Percentiles rank a stretch among this genome's conserved stretches.
Evolutionary conservation across 2,888 invertebrate species (phyloP).

Genomic region (Eupsilia transversa): DNA sequence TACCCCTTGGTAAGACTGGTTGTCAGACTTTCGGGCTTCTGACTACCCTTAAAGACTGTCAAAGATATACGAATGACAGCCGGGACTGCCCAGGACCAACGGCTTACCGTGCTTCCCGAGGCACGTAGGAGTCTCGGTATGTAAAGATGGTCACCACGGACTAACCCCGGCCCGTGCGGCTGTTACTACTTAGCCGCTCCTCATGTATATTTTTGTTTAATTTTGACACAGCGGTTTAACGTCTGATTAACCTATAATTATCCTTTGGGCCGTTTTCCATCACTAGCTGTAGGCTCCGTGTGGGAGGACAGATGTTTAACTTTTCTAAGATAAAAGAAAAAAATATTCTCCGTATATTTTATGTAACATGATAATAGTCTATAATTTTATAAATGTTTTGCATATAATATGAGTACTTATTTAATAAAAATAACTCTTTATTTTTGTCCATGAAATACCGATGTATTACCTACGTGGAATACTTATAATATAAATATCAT

Average conservation of each 20-base stretch:
- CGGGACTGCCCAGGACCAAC: no score
- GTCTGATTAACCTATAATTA: constrained; percentile 38
- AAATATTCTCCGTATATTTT: constrained; percentile 14
- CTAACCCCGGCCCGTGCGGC: no score
- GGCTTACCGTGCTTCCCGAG: no score
- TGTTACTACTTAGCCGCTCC: no score
- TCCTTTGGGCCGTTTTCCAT: constrained; percentile 9
- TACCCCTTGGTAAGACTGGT: no score
- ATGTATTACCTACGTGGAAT: background rate
- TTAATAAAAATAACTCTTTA: background rate
- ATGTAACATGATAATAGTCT: constrained; percentile 26
- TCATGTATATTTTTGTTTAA: no score
- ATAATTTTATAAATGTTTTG: constrained; percentile 32
- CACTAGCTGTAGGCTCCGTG: constrained; percentile 32
- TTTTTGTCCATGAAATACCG: background rate
- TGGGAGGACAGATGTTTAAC: constrained; percentile 50
- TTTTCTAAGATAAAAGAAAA: constrained; percentile 16
- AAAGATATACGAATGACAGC: no score
- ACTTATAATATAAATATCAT: no score
- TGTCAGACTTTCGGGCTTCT: no score
- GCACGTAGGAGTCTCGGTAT: no score
- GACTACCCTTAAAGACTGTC: no score
- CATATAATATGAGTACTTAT: constrained; percentile 3
- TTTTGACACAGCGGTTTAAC: background rate
- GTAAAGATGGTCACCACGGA: no score